Conservation (phyloP, 2,888 invertebrate species). For the Pterostichus niger region DNA sequence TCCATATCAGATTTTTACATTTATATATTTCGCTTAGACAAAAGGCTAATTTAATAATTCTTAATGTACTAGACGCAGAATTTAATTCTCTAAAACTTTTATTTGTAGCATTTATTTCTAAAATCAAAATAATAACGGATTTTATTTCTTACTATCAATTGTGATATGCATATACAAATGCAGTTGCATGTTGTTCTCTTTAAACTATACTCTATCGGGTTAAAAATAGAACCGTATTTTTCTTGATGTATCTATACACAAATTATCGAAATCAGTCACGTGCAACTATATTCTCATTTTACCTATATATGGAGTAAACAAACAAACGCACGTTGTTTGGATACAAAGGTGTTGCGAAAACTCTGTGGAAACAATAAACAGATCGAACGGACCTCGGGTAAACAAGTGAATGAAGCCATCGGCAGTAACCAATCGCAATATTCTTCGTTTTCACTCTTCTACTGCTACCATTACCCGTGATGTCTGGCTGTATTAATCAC, state of each 20-base stretch:
- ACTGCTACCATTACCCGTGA: slow-evolving; percentile 49
- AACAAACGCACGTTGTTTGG: slow-evolving; percentile 17
- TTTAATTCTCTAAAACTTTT: too few relatives aligned
- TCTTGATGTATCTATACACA: background rate
- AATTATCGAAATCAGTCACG: background rate
- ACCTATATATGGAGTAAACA: background rate
- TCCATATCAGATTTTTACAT: too few relatives aligned
- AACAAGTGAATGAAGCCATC: slow-evolving; percentile 58
- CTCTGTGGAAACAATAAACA: slow-evolving; percentile 54
- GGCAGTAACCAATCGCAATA: slow-evolving; percentile 24
- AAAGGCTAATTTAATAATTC: too few relatives aligned
- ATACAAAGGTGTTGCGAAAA: background rate
- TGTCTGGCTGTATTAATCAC: slow-evolving; percentile 61
- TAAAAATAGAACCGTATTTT: background rate
- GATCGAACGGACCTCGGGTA: slow-evolving; percentile 31
- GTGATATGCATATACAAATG: too few relatives aligned
- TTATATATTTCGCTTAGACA: too few relatives aligned
- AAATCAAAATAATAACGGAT: too few relatives aligned
- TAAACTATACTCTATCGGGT: background rate
- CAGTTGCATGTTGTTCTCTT: too few relatives aligned
- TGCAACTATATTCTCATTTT: background rate
- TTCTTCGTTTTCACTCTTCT: slow-evolving; percentile 26
- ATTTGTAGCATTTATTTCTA: too few relatives aligned
- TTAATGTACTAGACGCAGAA: too few relatives aligned
- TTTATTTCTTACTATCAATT: too few relatives aligned